Percentiles rank a stretch among this genome's conserved stretches.
These are phyloP conservation scores for Tachysurus vachellii DNA, from an alignment of 2,113 vertebrate genomes.

Conservation along the genomic window DNA sequence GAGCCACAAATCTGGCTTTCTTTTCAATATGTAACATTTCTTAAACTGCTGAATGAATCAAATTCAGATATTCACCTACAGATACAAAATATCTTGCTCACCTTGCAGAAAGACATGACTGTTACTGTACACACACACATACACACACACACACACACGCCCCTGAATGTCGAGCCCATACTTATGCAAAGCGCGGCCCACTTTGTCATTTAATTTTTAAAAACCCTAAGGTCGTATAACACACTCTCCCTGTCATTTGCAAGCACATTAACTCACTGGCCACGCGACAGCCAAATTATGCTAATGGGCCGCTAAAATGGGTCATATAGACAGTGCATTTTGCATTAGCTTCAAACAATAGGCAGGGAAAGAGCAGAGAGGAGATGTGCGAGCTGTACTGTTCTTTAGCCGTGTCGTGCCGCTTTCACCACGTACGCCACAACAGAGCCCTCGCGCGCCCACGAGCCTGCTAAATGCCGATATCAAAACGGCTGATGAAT, in stretches of 20 bases:
- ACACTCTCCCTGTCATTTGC: constrained; percentile 90
- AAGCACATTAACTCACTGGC: constrained; percentile 89
- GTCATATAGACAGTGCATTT: constrained; percentile 81
- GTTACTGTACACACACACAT: constrained; percentile 37
- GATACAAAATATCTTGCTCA: constrained; percentile 24
- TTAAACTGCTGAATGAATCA: constrained; percentile 19
- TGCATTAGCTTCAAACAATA: constrained; percentile 80
- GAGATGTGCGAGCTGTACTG: constrained; percentile 52
- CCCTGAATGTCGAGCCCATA: constrained; percentile 39
- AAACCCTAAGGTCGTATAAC: constrained; percentile 87
- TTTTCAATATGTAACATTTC: constrained; percentile 2
- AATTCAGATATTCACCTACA: constrained; percentile 20
- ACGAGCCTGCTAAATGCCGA: constrained; percentile 32
- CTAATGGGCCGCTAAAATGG: constrained; percentile 88
- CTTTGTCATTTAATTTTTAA: constrained; percentile 85
- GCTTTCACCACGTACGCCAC: constrained; percentile 8
- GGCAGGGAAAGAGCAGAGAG: constrained; percentile 70
- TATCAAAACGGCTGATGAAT: constrained; percentile 53
- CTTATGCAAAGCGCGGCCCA: constrained; percentile 73
- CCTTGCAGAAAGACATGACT: constrained; percentile 37
- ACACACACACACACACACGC: constrained; percentile 12
- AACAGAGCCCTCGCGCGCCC: constrained; percentile 29
- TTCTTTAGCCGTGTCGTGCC: constrained; percentile 26
- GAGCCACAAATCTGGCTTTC: constrained; percentile 5
- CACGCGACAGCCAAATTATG: constrained; percentile 85